Percentiles rank a stretch among this genome's conserved stretches.
Evolutionary conservation across 1,140 invertebrate species (phyloP).

Genomic region (Drosophila pachea): DNA sequence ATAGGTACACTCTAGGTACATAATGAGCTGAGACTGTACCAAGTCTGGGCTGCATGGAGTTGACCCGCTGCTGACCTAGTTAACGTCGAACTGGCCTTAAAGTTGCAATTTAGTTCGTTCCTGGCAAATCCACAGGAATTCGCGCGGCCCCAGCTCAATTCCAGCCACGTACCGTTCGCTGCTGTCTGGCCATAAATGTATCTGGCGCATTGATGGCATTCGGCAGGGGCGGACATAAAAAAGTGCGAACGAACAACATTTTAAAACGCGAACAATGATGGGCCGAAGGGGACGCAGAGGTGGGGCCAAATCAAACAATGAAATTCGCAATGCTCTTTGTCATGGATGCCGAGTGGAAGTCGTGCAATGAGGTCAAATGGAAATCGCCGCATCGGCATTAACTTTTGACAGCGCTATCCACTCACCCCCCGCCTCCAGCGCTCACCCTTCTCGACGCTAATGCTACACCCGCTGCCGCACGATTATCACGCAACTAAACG

Average conservation of each 20-base stretch:
- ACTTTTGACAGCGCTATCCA: constrained; percentile 69
- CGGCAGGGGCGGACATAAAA: constrained; percentile 61
- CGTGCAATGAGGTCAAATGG: constrained; percentile 73
- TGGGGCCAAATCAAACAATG: constrained; percentile 44
- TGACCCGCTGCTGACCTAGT: neutral
- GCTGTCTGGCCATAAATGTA: constrained; percentile 5
- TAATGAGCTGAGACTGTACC: too few species aligned
- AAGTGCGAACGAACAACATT: constrained; percentile 62
- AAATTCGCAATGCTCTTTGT: constrained; percentile 55
- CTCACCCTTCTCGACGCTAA: neutral
- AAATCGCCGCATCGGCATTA: constrained; percentile 75
- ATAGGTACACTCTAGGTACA: too few species aligned
- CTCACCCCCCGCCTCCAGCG: constrained; percentile 7
- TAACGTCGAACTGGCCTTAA: neutral
- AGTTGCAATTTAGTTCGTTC: constrained; percentile 11
- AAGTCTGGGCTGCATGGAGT: too few species aligned
- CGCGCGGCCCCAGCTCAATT: constrained; percentile 22
- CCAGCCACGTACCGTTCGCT: constrained; percentile 9
- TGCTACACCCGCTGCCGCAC: constrained; percentile 43
- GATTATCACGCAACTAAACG: constrained; percentile 71
- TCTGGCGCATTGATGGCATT: constrained; percentile 45
- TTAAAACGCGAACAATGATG: constrained; percentile 37
- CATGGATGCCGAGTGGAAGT: constrained; percentile 50
- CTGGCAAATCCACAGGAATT: constrained; percentile 19
- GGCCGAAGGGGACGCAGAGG: neutral